Conservation (phyloP, 2,113 vertebrate genomes). For the Mus musculus region DNA sequence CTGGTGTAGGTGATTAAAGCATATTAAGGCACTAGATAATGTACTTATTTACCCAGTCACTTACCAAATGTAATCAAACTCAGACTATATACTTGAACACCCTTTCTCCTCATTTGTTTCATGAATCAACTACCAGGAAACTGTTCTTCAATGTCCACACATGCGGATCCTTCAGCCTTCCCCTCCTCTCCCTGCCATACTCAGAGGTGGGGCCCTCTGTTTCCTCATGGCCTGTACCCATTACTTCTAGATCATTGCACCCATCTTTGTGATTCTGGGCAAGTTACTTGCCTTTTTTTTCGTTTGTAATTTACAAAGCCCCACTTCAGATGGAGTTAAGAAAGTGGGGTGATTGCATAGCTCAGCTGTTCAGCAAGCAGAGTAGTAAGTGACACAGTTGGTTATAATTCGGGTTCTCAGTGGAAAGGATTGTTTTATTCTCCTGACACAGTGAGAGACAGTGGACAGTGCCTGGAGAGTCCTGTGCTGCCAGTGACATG, state of each 20-base stretch:
- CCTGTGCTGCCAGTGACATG: not conserved
- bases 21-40: not conserved
- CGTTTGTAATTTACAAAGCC: not conserved
- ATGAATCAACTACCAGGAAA: not conserved
- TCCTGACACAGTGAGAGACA: not conserved
- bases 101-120: not conserved
- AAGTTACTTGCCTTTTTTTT: not conserved
- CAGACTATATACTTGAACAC: not conserved
- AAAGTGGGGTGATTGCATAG: not conserved
- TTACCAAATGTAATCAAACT: not conserved
- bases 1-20: not conserved
- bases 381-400: not conserved
- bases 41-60: not conserved
- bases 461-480: not conserved
- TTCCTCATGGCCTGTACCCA: fast-evolving
- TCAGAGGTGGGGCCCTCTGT: not conserved
- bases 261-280: too few species aligned
- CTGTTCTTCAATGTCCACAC: not conserved
- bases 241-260: fast-evolving
- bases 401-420: not conserved
- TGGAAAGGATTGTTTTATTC: not conserved
- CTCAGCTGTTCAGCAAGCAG: not conserved
- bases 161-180: too few species aligned
- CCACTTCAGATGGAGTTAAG: not conserved
- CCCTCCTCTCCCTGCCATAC: fast-evolving